phyloP scores from a whole-genome alignment of 2,113 vertebrate species.

The Megaptera novaeangliae region DNA sequence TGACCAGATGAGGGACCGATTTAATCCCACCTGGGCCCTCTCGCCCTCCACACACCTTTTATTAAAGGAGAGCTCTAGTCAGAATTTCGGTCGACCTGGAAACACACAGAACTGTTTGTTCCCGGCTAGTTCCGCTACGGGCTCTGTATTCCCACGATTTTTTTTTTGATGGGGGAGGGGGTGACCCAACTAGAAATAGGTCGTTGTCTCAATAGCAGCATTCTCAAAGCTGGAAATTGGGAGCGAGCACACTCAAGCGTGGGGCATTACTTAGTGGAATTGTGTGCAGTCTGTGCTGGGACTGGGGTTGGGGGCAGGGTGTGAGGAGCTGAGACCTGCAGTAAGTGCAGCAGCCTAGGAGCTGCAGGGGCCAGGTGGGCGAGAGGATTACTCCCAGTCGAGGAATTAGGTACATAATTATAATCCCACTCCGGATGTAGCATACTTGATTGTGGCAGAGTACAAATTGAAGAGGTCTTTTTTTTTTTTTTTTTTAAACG shows the following conservation, averaged over 20 bases:
- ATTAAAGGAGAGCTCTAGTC: not conserved
- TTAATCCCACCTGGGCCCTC: not conserved
- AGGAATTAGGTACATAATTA: rapidly evolving
- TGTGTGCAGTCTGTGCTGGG: not conserved
- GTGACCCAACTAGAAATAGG: not conserved
- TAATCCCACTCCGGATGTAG: not conserved
- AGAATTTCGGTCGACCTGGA: not conserved
- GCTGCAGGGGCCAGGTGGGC: not conserved
- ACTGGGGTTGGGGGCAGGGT: not conserved
- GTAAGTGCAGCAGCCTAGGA: rapidly evolving
- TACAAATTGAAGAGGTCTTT: not conserved
- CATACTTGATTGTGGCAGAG: not conserved
- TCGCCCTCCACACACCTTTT: rapidly evolving
- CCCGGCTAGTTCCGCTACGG: not conserved
- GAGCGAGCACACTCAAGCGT: not conserved
- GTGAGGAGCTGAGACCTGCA: not conserved
- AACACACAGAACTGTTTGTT: not conserved
- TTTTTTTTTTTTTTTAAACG: not conserved
- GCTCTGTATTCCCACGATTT: not conserved
- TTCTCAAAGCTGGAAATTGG: not conserved
- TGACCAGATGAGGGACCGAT: not conserved
- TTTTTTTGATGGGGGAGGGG: no score
- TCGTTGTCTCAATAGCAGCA: not conserved
- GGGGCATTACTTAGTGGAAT: not conserved
- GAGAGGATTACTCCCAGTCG: not conserved